A percentile compares a stretch with the other conserved stretches of the same genome.
Evolutionary conservation across 2,113 vertebrate genomes (phyloP).

Genomic region (Mionectes macconnelli): DNA sequence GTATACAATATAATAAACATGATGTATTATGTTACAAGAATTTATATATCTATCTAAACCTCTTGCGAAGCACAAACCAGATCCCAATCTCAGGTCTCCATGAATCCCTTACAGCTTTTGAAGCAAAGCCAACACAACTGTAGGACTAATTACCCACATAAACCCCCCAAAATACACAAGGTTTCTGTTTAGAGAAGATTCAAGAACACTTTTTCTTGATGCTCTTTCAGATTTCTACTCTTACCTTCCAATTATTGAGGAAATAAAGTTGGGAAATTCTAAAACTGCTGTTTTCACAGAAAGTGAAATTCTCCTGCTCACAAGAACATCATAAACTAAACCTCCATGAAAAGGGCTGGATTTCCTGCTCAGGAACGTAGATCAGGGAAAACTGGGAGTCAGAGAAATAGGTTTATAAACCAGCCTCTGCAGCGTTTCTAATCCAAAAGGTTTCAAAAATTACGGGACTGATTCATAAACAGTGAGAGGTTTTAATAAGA

Average conservation of each 20-base stretch:
- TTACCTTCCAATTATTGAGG: not conserved
- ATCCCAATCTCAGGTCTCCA: not conserved
- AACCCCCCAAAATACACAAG: not conserved
- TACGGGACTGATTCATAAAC: not conserved
- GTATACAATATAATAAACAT: too few species aligned
- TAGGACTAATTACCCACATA: not conserved
- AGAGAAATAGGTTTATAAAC: not conserved
- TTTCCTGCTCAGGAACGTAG: not conserved
- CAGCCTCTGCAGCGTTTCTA: not conserved
- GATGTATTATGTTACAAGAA: not conserved
- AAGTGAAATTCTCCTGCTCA: not conserved
- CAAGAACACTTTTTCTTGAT: not conserved
- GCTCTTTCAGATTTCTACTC: not conserved
- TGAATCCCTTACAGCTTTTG: not conserved
- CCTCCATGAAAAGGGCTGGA: not conserved
- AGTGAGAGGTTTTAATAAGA: not conserved
- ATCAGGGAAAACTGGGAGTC: not conserved
- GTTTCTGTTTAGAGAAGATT: not conserved
- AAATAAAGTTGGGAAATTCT: not conserved
- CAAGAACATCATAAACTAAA: not conserved
- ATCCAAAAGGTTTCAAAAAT: not conserved
- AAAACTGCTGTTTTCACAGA: not conserved
- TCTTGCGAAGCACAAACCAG: not conserved
- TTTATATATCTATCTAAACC: too few species aligned
- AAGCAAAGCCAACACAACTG: not conserved